phyloP scores from a whole-genome alignment of 2,888 invertebrate genomes.

The Toxonevra muliebris region DNA sequence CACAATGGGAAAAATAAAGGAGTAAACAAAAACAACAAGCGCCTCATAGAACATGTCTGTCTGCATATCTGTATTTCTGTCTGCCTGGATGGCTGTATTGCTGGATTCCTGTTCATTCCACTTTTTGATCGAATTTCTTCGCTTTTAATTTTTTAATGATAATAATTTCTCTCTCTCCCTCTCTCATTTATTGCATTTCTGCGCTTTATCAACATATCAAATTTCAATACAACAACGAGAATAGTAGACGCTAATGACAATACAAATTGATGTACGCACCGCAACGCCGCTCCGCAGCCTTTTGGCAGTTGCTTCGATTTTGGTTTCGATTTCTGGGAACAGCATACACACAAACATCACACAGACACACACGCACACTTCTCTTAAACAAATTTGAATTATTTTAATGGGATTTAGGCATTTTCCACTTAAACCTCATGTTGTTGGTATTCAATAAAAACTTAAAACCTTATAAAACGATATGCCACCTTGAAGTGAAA shows the following conservation, averaged over 20 bases:
- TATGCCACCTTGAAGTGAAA: constrained; percentile 1
- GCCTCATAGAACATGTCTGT: background rate
- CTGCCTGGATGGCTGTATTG: background rate
- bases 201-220: constrained; percentile 40
- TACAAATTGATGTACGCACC: constrained; percentile 33
- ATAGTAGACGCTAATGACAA: constrained; percentile 32
- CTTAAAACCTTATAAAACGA: background rate
- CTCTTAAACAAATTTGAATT: background rate
- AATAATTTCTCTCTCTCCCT: background rate
- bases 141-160: background rate
- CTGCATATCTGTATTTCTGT: background rate
- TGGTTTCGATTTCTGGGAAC: constrained; percentile 37
- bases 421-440: constrained; percentile 5
- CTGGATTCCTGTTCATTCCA: background rate
- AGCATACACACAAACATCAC: constrained; percentile 20
- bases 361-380: background rate
- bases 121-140: background rate
- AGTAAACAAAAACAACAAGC: background rate
- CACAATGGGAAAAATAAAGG: background rate
- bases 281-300: background rate
- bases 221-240: constrained; percentile 31
- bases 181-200: constrained; percentile 12
- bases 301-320: background rate
- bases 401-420: constrained; percentile 6
- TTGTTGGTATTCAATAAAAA: background rate